Evolutionary conservation across 2,797 vertebrate genomes (phyloP), one percentile per base, ranked within the genome.

Genomic region (Luscinia megarhynchos): DNA sequence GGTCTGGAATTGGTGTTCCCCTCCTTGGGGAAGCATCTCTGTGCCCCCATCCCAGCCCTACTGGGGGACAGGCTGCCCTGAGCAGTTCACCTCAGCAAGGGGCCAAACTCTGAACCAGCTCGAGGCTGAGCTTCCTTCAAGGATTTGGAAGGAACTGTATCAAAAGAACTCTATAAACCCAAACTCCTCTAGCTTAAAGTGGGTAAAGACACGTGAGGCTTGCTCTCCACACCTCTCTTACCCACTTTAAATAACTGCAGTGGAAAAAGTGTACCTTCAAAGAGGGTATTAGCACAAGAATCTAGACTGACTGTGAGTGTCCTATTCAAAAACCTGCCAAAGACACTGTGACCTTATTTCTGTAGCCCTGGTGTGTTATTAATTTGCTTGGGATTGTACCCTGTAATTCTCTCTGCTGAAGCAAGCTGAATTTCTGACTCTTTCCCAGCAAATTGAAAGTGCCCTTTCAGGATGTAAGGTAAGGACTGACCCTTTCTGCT

Each of bases 351-450:
- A 94, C 95, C 90, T 95, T 96, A 88, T 95, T 95, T 93, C 90
- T 1, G 66, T 75, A 13, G 80, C 66, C 80, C 84, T 81, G 58
- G 46, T 70, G 58, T 95, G 94, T 90, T 95, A 91, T 91, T 96
- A 94, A 91, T 94, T 93, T 96, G 19, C 76, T 96, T 90, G 85
- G 77, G 77, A 84, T 94, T 91, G 95, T 93, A 94, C 91, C 89
- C 91, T 96, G 80, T 95, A 93, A 96, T 95, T 94, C 93, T 85
- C 69, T 84, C n/a, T 93, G 90, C 93, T 95, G 93, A 96, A 95
- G 80, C 83, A 96, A 95, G 87, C 83, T 94, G 85, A 91, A 95
- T 93, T 96, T 96, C 84, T 76, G 53, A 93, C 38, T 80, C 68
- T 94, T 95, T 95, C 76, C 69, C 34, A 20, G 58, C 29, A 95